A percentile compares a stretch with the other conserved stretches of the same genome.
Conservation (phyloP, 2,113 vertebrate genomes). For the Osmerus mordax region DNA sequence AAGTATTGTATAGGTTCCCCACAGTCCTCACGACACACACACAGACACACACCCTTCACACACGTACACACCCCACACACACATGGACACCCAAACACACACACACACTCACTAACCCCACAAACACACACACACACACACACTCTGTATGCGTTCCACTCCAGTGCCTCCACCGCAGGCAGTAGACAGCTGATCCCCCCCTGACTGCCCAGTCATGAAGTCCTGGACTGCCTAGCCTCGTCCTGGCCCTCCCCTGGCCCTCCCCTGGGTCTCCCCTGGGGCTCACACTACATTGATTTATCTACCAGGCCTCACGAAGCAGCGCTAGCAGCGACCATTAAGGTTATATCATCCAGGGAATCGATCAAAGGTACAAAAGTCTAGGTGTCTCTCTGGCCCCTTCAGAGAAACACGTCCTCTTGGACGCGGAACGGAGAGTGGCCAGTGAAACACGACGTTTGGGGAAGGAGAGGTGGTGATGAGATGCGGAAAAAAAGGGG, state of each 20-base stretch:
- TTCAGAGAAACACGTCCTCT: no score
- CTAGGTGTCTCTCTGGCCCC: no score
- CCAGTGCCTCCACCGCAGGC: constrained; percentile 30
- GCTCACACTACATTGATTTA: constrained; percentile 58
- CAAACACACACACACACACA: neutral
- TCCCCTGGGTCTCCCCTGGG: constrained; percentile 41
- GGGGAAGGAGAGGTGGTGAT: no score
- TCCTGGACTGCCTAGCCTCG: neutral
- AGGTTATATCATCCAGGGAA: constrained; percentile 31
- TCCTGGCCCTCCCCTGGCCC: neutral
- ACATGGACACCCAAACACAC: constrained; percentile 7
- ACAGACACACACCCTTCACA: neutral
- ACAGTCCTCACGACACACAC: no score
- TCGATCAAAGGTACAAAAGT: constrained; percentile 53
- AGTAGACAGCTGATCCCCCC: constrained; percentile 46
- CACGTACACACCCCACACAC: neutral
- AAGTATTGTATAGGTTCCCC: no score
- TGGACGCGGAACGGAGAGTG: no score
- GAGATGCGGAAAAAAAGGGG: no score
- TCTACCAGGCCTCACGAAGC: constrained; percentile 33
- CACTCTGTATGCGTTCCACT: constrained; percentile 31
- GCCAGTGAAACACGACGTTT: no score
- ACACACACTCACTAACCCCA: neutral
- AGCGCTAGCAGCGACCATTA: constrained; percentile 28
- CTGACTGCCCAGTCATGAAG: no score